Conservation (phyloP, 2,797 vertebrate genomes). For the Sorex maritimensis region DNA sequence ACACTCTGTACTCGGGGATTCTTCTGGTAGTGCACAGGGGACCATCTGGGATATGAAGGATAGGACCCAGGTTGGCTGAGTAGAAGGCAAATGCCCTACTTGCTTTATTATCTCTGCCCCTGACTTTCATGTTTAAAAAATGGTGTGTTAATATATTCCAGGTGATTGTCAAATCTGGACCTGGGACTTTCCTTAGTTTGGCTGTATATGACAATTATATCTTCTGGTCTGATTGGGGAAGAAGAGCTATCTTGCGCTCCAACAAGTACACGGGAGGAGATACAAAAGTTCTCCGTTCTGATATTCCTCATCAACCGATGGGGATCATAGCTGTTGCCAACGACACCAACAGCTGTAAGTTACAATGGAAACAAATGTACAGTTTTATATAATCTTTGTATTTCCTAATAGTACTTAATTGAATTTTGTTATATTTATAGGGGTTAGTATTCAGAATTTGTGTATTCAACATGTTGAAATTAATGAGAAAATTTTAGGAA, state of each 20-base stretch:
- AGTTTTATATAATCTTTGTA: background rate
- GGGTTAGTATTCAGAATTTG: background rate
- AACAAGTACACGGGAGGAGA: constrained; percentile 98
- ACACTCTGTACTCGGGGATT: no score
- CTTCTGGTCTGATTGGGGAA: constrained; percentile 99
- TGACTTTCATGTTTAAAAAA: constrained; percentile 18
- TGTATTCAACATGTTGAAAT: background rate
- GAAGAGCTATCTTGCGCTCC: constrained; percentile 96
- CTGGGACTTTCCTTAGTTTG: constrained; percentile 97
- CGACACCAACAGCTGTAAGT: constrained; percentile 99
- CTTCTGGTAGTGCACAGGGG: no score
- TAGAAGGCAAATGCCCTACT: no score
- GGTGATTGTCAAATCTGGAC: constrained; percentile 97
- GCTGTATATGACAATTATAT: constrained; percentile 97
- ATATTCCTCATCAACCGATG: constrained; percentile 99
- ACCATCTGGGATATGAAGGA: no score
- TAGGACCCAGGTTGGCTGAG: no score
- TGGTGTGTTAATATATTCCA: constrained; percentile 85
- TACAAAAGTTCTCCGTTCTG: constrained; percentile 96
- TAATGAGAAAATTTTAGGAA: constrained; percentile 23
- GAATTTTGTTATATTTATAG: background rate
- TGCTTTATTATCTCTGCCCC: no score
- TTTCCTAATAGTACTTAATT: background rate
- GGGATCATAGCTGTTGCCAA: constrained; percentile 97
- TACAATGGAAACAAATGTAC: constrained; percentile 22